Conservation (phyloP, 2,113 vertebrate genomes). For the Fregetta grallaria region DNA sequence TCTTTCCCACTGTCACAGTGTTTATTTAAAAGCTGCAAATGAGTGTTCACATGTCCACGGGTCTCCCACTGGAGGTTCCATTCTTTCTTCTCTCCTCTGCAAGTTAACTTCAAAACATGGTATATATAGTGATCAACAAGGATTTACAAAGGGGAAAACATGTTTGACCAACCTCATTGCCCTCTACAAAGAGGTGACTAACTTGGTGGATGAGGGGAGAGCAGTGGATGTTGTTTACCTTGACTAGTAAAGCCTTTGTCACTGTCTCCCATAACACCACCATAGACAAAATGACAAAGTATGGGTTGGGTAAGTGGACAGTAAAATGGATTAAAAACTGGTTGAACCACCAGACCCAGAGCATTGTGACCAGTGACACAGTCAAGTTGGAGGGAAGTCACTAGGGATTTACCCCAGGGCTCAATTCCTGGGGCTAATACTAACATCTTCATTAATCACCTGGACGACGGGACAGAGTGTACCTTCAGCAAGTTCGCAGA, state of each 20-base stretch:
- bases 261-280: not conserved
- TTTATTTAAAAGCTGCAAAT: not conserved
- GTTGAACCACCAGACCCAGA: not conserved
- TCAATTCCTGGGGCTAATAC: not conserved
- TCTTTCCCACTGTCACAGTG: not conserved
- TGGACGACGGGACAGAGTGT: not conserved
- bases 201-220: not conserved
- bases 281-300: not conserved
- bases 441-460: not conserved
- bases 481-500: not conserved
- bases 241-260: not conserved
- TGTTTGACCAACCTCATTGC: not conserved
- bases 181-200: not conserved
- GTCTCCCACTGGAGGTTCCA: not conserved
- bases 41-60: not conserved
- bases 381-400: not conserved
- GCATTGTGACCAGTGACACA: too few relatives aligned
- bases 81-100: not conserved
- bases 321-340: not conserved
- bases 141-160: not conserved
- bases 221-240: not conserved
- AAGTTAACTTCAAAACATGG: accelerated
- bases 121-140: not conserved
- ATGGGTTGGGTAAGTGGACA: not conserved
- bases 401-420: not conserved